phyloP scores from a whole-genome alignment of 1,140 invertebrate species.

The Triops longicaudatus region DNA sequence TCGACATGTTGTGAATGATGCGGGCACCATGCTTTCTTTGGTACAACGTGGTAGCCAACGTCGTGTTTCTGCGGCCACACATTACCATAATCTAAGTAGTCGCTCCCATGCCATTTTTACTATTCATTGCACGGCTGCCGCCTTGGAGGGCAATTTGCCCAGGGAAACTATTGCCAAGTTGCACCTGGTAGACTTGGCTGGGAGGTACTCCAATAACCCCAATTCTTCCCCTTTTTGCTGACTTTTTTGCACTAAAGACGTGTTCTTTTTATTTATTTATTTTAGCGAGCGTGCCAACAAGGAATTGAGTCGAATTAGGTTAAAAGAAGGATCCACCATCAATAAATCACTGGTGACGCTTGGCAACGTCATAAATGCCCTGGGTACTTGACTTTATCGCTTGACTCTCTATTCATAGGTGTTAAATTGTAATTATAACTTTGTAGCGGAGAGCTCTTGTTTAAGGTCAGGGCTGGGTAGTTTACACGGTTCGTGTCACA shows the following conservation, averaged over 20 bases:
- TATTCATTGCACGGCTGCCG: conserved; percentile 79
- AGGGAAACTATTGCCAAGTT: conserved; percentile 80
- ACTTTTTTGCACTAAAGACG: not conserved
- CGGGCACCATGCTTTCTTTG: conserved; percentile 45
- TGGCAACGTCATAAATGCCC: conserved; percentile 67
- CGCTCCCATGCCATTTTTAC: conserved; percentile 93
- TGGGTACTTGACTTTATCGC: conserved; percentile 47
- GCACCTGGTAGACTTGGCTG: conserved; percentile 78
- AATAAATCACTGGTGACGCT: conserved; percentile 85
- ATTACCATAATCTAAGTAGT: conserved; percentile 79
- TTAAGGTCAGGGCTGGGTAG: conserved; percentile 23
- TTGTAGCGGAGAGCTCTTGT: conserved; percentile 17
- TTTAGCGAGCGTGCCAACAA: conserved; percentile 69
- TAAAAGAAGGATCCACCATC: conserved; percentile 85
- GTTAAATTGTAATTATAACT: not conserved
- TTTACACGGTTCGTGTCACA: conserved; percentile 4
- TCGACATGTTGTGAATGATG: conserved; percentile 43
- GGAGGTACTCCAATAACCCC: conserved; percentile 49
- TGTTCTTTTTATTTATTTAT: conserved; percentile 25
- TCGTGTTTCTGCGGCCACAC: conserved; percentile 70
- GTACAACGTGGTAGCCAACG: conserved; percentile 67
- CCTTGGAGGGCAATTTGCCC: conserved; percentile 66
- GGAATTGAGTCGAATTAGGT: conserved; percentile 39
- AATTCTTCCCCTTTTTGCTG: conserved; percentile 4
- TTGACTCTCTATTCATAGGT: not conserved